Evolutionary conservation across 2,113 vertebrate species (phyloP), one percentile per base, ranked within the genome.

Genomic region (Labeo catla): DNA sequence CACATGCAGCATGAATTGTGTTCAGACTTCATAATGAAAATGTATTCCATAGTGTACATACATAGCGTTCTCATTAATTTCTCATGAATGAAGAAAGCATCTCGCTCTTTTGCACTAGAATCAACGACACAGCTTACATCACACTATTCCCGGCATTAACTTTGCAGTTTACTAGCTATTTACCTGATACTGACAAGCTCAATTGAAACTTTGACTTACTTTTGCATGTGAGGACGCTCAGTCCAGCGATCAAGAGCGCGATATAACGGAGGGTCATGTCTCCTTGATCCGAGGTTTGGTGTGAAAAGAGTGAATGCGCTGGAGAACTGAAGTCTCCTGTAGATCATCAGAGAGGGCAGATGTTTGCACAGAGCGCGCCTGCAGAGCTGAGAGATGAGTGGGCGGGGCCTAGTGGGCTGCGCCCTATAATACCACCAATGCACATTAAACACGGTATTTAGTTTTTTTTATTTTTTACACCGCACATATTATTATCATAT

Each of bases 191-290:
- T 52, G 16, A 19, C 47, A 19, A 2, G 23, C 47, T 70, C 9
- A 54, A 12, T 10, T 39, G 52, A n/a, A 80, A 72, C 23, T 16
- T 86, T 54, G 0, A 92, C 94, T 94, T 90, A 94, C 94, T 94
- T 93, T 91, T 83, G 86, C 91, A 92, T 87, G 76, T 61, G 77
- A 93, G 88, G 54, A 92, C 4, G 86, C 91, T 61, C n/a, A 94
- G 90, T 88, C 90, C 91, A n/a, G 84, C 72, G 59, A 94, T 85
- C 59, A 91, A 80, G 84, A 83, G 86, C 21, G 66, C 68, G 54
- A 65, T 57, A 86, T 87, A 81, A 83, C 81, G 84, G 79, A 76
- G 84, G 89, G 88, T 89, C 94, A 95, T 95, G 88, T 84, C 8
- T 81, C 70, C 87, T 23, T 19, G 77, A 50, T 19, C 78, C 12